Percentiles rank a stretch among this genome's conserved stretches.
These are phyloP conservation scores for Pipistrellus nathusii DNA, from an alignment of 2,797 vertebrate genomes.

Conservation along the genomic window DNA sequence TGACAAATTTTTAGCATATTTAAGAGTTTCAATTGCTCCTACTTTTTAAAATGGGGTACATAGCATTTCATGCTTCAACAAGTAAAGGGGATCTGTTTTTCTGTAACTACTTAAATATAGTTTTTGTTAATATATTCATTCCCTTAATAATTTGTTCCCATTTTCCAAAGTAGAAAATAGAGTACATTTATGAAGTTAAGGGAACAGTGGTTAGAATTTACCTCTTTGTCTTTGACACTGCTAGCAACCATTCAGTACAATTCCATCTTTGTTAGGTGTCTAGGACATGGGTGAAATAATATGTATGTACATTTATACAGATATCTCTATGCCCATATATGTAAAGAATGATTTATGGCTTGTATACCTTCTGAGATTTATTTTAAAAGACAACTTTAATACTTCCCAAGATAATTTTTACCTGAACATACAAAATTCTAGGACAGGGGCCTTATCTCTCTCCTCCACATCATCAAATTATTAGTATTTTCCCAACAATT, in stretches of 20 bases:
- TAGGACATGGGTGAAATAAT: slow-evolving; percentile 50
- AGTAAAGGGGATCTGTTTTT: neutral
- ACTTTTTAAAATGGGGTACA: neutral
- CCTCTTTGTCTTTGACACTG: neutral
- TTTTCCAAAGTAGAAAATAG: slow-evolving; percentile 25
- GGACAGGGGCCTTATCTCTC: slow-evolving; percentile 66
- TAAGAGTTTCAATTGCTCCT: neutral
- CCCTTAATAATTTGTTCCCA: neutral
- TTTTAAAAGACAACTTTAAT: slow-evolving; percentile 46
- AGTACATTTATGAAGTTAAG: slow-evolving; percentile 19
- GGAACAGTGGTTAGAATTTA: neutral
- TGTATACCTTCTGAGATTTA: slow-evolving; percentile 63
- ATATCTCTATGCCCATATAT: neutral
- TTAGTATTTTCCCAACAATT: slow-evolving; percentile 69
- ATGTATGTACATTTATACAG: neutral
- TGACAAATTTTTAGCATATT: slow-evolving; percentile 3
- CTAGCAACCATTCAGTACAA: neutral
- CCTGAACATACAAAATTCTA: slow-evolving; percentile 54
- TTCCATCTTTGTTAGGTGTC: slow-evolving; percentile 11
- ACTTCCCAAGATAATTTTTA: slow-evolving; percentile 67
- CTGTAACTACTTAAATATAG: slow-evolving; percentile 21
- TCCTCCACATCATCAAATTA: slow-evolving; percentile 72
- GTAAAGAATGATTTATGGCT: slow-evolving; percentile 54
- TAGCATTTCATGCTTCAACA: slow-evolving; percentile 25
- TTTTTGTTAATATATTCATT: neutral